phyloP scores from a whole-genome alignment of 2,113 vertebrate species.

The Oostethus manadensis region DNA sequence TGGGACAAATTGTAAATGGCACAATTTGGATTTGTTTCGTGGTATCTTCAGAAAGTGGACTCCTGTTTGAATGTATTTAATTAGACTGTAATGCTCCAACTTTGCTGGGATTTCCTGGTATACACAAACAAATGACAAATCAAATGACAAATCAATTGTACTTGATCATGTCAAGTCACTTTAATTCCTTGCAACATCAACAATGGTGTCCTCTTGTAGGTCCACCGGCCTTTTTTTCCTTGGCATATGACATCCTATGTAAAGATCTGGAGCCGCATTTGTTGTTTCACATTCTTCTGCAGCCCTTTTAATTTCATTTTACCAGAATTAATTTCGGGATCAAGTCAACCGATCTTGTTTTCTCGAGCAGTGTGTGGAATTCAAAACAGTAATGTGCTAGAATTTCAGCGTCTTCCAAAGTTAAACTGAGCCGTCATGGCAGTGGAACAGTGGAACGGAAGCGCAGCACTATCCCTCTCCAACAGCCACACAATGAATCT shows the following conservation, averaged over 20 bases:
- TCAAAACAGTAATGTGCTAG: background rate
- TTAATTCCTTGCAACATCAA: no score
- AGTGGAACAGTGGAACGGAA: conserved; percentile 20
- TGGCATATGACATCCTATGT: no score
- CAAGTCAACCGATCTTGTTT: background rate
- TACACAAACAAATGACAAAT: background rate
- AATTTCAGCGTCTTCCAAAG: background rate
- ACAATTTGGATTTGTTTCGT: conserved; percentile 1
- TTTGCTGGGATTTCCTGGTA: background rate
- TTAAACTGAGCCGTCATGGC: conserved; percentile 5
- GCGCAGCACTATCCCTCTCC: conserved; percentile 5
- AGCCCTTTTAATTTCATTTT: no score
- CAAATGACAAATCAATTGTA: background rate
- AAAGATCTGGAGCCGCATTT: no score
- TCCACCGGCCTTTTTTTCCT: no score
- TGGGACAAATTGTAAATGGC: background rate
- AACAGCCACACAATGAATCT: conserved; percentile 7
- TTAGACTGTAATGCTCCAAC: background rate
- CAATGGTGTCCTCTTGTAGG: no score
- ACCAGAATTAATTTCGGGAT: no score
- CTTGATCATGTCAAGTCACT: no score
- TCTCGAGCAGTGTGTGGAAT: background rate
- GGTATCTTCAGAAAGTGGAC: conserved; percentile 1
- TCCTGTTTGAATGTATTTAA: background rate
- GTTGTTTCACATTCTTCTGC: no score